Conservation (phyloP, 2,888 invertebrate species). For the Halictus quadricinctus region DNA sequence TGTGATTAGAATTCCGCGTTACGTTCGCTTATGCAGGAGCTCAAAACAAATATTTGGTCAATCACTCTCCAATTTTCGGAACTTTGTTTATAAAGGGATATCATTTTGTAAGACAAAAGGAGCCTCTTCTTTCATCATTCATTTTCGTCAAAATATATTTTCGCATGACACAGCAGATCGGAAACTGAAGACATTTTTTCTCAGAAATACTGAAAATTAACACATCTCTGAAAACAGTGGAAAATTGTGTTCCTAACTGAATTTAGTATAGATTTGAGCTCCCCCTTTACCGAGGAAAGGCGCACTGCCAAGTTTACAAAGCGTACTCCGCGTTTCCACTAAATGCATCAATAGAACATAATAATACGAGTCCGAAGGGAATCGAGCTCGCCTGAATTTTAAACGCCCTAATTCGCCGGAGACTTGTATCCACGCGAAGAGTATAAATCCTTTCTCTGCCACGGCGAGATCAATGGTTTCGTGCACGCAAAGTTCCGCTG, state of each 20-base stretch:
- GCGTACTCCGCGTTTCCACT: not conserved
- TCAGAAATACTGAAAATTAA: too few relatives aligned
- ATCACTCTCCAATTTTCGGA: not conserved
- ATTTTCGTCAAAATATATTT: too few relatives aligned
- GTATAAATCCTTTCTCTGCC: constrained; percentile 18
- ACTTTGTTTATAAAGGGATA: not conserved
- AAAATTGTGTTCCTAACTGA: too few relatives aligned
- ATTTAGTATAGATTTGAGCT: too few relatives aligned
- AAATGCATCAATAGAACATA: not conserved
- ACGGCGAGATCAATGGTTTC: constrained; percentile 21
- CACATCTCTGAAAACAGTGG: too few relatives aligned
- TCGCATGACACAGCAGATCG: too few relatives aligned
- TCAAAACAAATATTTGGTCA: not conserved
- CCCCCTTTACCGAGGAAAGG: too few relatives aligned
- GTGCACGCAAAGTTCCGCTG: constrained; percentile 7
- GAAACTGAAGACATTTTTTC: too few relatives aligned
- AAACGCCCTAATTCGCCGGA: not conserved
- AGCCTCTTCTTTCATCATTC: too few relatives aligned
- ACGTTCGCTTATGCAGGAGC: not conserved
- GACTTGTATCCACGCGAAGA: constrained; percentile 12
- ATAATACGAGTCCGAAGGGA: not conserved
- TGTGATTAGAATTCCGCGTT: not conserved
- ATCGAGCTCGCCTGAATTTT: not conserved
- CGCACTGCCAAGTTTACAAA: not conserved
- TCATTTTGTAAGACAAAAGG: too few relatives aligned